Percentiles rank a stretch among this genome's conserved stretches.
phyloP scores from a whole-genome alignment of 2,888 invertebrate species.

The Platerodrilus igneus region DNA sequence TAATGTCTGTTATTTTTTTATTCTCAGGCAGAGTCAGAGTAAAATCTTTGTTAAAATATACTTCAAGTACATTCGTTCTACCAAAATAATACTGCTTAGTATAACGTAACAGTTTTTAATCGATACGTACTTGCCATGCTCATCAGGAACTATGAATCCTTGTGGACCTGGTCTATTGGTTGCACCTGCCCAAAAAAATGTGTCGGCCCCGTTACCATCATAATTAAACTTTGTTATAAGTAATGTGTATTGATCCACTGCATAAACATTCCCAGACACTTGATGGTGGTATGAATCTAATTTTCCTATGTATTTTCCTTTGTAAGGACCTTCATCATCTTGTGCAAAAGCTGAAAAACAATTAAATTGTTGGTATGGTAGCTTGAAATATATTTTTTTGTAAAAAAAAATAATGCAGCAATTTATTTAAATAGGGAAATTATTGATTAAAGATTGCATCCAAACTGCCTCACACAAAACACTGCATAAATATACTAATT shows the following conservation, averaged over 20 bases:
- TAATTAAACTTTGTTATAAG: slow-evolving; percentile 78
- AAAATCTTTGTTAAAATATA: slow-evolving; percentile 83
- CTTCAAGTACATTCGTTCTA: slow-evolving; percentile 79
- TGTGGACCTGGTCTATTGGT: slow-evolving; percentile 81
- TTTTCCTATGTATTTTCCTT: slow-evolving; percentile 77
- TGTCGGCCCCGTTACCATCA: slow-evolving; percentile 86
- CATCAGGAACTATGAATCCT: slow-evolving; percentile 87
- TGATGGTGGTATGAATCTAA: slow-evolving; percentile 89
- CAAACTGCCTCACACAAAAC: no score
- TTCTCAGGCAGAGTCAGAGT: slow-evolving; percentile 76
- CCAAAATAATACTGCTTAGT: no score
- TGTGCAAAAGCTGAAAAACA: slow-evolving; percentile 34
- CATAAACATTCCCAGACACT: slow-evolving; percentile 84
- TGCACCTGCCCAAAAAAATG: slow-evolving; percentile 92
- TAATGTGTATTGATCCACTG: slow-evolving; percentile 80
- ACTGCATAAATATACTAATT: no score
- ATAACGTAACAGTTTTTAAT: no score
- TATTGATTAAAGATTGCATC: no score
- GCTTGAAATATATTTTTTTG: neutral
- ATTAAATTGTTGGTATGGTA: no score
- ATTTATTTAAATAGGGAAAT: neutral
- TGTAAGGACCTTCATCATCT: slow-evolving; percentile 70
- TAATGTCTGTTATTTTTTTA: slow-evolving; percentile 80
- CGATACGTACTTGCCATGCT: slow-evolving; percentile 71
- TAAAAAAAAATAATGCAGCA: neutral